A percentile compares a stretch with the other conserved stretches of the same genome.
Evolutionary conservation across 2,797 vertebrate species (phyloP).

Genomic region (Galagoides demidoff): DNA sequence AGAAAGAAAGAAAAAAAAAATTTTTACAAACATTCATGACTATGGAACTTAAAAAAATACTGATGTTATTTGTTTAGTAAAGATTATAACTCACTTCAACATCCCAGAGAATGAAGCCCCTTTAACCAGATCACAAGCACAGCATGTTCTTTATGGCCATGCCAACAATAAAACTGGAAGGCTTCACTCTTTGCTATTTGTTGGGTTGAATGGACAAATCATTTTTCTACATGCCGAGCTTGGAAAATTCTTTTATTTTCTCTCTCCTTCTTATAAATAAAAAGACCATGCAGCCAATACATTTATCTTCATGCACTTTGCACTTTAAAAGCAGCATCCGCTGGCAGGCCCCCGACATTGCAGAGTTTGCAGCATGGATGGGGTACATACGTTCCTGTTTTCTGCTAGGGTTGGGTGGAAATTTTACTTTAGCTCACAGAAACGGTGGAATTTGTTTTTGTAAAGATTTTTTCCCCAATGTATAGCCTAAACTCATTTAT

Average conservation of each 20-base stretch:
- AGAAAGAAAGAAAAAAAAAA: neutral
- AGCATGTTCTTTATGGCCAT: constrained; percentile 73
- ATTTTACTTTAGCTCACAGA: neutral
- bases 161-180: constrained; percentile 82
- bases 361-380: neutral
- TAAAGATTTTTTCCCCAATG: neutral
- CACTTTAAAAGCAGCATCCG: neutral
- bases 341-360: neutral
- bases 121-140: constrained; percentile 81
- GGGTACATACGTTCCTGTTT: neutral
- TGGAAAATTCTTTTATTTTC: constrained; percentile 71
- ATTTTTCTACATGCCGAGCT: constrained; percentile 63
- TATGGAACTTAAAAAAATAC: constrained; percentile 66
- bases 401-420: neutral
- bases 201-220: constrained; percentile 60
- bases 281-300: constrained; percentile 43
- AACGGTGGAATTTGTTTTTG: neutral
- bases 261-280: constrained; percentile 66
- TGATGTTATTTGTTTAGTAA: constrained; percentile 70
- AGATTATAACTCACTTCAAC: constrained; percentile 76
- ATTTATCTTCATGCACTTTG: neutral
- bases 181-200: constrained; percentile 79
- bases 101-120: constrained; percentile 69
- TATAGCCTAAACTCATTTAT: constrained; percentile 13
- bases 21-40: constrained; percentile 40